These are phyloP conservation scores for Microplitis deprimator DNA, from an alignment of 2,888 invertebrate genomes.

Conservation along the genomic window DNA sequence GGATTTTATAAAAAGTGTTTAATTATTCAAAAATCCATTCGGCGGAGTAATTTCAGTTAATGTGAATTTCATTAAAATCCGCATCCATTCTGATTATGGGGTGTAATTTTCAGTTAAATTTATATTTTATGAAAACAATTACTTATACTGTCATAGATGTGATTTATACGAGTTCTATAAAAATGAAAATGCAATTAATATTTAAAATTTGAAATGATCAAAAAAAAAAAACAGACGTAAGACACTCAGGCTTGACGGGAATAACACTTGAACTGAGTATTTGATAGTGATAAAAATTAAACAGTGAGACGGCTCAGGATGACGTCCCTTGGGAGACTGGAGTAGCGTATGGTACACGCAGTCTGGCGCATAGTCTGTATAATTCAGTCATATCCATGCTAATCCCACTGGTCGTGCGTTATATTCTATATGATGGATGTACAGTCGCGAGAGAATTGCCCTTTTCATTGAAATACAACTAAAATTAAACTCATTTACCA, in stretches of 20 bases:
- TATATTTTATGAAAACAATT: too few relatives aligned
- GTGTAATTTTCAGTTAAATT: too few relatives aligned
- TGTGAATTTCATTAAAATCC: too few relatives aligned
- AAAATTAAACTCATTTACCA: slow-evolving; percentile 67
- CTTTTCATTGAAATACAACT: slow-evolving; percentile 68
- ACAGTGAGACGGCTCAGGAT: slow-evolving; percentile 55
- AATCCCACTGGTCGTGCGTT: slow-evolving; percentile 64
- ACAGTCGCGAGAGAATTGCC: slow-evolving; percentile 65
- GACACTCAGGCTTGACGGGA: slow-evolving; percentile 23
- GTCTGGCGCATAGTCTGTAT: slow-evolving; percentile 68
- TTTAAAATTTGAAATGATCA: slow-evolving; percentile 15
- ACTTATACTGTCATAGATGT: too few relatives aligned
- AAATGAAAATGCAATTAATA: not conserved
- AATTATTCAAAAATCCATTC: too few relatives aligned
- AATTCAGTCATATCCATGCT: slow-evolving; percentile 69
- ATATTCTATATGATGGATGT: slow-evolving; percentile 67
- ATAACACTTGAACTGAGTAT: slow-evolving; percentile 23
- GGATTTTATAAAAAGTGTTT: too few relatives aligned
- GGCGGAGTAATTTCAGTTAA: too few relatives aligned
- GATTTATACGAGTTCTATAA: too few relatives aligned
- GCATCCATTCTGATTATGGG: too few relatives aligned
- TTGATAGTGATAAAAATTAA: slow-evolving; percentile 30
- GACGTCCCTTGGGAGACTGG: slow-evolving; percentile 61
- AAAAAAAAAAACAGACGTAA: not conserved
- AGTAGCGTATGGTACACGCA: slow-evolving; percentile 64